These are phyloP conservation scores for Malacoctenus gilli DNA, from an alignment of 2,797 vertebrate genomes.

Conservation along the genomic window DNA sequence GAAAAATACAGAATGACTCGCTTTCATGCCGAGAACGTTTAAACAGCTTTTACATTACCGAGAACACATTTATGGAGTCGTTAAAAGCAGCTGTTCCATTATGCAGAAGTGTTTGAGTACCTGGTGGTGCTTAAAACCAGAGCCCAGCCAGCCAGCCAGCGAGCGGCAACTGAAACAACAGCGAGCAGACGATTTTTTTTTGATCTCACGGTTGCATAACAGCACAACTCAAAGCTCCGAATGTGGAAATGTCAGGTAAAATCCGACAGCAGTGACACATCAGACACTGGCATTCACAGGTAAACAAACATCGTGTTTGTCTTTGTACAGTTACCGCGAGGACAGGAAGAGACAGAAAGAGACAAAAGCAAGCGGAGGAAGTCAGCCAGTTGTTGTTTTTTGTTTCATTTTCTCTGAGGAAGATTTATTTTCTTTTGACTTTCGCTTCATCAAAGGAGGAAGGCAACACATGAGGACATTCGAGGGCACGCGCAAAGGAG, in stretches of 20 bases:
- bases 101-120: conserved; percentile 32
- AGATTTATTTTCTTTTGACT: conserved; percentile 27
- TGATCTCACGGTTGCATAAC: conserved; percentile 6
- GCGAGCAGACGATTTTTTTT: conserved; percentile 10
- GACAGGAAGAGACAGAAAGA: conserved; percentile 11
- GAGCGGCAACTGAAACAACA: conserved; percentile 4
- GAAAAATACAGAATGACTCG: conserved; percentile 12
- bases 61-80: conserved; percentile 23
- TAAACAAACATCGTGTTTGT: conserved; percentile 44
- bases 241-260: conserved; percentile 33
- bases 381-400: conserved; percentile 12
- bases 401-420: too few species aligned
- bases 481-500: conserved; percentile 6
- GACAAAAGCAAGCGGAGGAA: too few species aligned
- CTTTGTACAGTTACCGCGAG: conserved; percentile 23
- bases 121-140: conserved; percentile 9
- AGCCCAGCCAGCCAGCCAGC: not conserved
- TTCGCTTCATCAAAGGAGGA: conserved; percentile 30
- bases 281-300: conserved; percentile 35
- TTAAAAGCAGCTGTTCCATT: conserved; percentile 50
- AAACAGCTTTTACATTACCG: conserved; percentile 20
- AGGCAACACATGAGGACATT: conserved; percentile 35
- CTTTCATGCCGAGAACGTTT: conserved; percentile 17
- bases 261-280: conserved; percentile 22
- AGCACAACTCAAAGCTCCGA: not conserved